phyloP scores from a whole-genome alignment of 2,888 invertebrate species.

The Microctonus brassicae region DNA sequence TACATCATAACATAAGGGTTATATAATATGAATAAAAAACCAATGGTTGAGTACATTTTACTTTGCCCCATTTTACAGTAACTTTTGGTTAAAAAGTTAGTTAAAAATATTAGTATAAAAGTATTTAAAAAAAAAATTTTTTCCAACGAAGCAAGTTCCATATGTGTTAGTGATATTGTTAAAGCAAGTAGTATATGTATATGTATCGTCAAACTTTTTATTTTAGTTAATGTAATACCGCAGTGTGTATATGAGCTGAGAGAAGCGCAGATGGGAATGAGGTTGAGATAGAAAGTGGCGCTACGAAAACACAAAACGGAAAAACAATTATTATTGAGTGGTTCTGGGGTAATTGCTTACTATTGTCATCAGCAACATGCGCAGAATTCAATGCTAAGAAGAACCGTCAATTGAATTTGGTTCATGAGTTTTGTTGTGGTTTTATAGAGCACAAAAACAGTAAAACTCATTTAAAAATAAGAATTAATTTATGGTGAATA shows the following conservation, averaged over 20 bases:
- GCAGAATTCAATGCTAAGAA: background rate
- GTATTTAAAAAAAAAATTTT: too few species aligned
- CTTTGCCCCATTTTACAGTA: slow-evolving; percentile 14
- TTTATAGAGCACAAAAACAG: background rate
- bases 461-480: too few species aligned
- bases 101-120: background rate
- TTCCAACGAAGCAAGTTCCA: background rate
- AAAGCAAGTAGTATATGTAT: background rate
- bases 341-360: slow-evolving; percentile 7
- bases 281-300: background rate
- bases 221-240: background rate
- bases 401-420: background rate
- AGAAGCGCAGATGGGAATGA: background rate
- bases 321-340: slow-evolving; percentile 16
- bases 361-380: background rate
- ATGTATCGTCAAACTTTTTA: background rate
- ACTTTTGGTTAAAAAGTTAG: background rate
- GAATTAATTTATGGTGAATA: background rate
- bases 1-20: slow-evolving; percentile 8
- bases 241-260: background rate
- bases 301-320: background rate
- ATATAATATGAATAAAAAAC: slow-evolving; percentile 13
- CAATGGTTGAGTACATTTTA: too few species aligned
- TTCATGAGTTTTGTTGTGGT: slow-evolving; percentile 1
- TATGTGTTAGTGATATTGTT: background rate